Conservation (phyloP, 92 coral and sea anemone genomes). For the Metridium senile region DNA sequence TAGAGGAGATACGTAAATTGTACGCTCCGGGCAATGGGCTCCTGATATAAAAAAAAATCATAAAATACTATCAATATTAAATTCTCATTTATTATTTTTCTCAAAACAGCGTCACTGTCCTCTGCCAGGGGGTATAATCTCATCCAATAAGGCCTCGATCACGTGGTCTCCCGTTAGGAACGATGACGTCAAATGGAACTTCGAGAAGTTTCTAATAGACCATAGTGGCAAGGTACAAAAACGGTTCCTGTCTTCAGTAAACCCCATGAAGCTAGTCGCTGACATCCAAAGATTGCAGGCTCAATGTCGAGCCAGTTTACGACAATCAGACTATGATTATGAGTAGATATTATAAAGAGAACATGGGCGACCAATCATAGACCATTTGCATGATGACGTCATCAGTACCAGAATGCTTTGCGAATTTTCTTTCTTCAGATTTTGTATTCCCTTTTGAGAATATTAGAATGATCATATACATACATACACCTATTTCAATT, state of each 20-base stretch:
- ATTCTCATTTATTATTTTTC: too few species aligned
- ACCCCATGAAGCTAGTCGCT: slow-evolving; percentile 36
- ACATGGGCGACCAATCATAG: too few species aligned
- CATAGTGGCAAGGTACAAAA: slow-evolving; percentile 49
- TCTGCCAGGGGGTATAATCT: slow-evolving; percentile 50
- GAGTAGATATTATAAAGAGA: too few species aligned
- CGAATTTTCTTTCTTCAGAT: too few species aligned
- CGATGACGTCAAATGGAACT: slow-evolving; percentile 68
- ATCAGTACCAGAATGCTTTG: too few species aligned
- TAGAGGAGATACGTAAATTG: too few species aligned
- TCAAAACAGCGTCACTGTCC: slow-evolving; percentile 61
- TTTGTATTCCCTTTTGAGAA: too few species aligned
- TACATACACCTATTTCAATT: too few species aligned
- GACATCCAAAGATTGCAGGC: slow-evolving; percentile 37
- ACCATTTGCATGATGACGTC: not conserved
- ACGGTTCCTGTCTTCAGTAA: slow-evolving; percentile 36
- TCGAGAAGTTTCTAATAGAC: slow-evolving; percentile 65
- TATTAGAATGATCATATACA: too few species aligned
- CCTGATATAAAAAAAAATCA: too few species aligned
- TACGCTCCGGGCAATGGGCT: too few species aligned
- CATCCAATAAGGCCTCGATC: slow-evolving; percentile 11
- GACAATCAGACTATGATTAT: not conserved
- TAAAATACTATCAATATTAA: too few species aligned
- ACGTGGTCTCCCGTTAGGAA: slow-evolving; percentile 59
- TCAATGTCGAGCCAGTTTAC: slow-evolving; percentile 12